These are phyloP conservation scores for Synanceia verrucosa DNA, from an alignment of 2,797 vertebrate genomes.

Conservation along the genomic window DNA sequence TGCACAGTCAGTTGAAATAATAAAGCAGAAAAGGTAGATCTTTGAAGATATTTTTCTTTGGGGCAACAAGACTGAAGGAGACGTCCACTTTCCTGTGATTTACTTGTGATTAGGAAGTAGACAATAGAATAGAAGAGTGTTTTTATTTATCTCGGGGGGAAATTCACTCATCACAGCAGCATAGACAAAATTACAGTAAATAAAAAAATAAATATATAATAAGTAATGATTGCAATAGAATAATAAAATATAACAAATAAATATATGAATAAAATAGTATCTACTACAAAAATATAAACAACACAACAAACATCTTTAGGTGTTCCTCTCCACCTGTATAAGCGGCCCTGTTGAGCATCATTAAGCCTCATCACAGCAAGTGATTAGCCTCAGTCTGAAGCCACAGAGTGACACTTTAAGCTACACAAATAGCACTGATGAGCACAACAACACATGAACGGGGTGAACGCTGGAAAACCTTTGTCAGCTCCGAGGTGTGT, in stretches of 20 bases:
- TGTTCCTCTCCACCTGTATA: constrained; percentile 1
- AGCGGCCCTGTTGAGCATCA: constrained; percentile 45
- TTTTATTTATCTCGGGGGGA: too few relatives aligned
- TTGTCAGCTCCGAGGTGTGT: neutral
- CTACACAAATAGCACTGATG: constrained; percentile 11
- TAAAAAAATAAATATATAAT: too few relatives aligned
- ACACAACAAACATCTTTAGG: neutral
- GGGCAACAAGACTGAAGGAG: neutral
- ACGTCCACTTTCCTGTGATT: neutral
- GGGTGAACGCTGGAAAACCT: neutral
- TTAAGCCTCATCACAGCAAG: constrained; percentile 57
- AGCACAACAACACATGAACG: constrained; percentile 1
- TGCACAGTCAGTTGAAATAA: too few relatives aligned
- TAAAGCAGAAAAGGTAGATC: neutral
- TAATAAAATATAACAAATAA: too few relatives aligned
- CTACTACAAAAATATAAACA: neutral
- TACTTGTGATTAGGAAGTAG: neutral
- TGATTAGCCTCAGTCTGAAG: constrained; percentile 30
- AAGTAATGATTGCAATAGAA: too few relatives aligned
- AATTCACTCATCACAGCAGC: too few relatives aligned
- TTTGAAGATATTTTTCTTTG: neutral
- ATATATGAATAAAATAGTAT: too few relatives aligned
- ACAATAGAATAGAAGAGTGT: too few relatives aligned
- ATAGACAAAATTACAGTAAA: too few relatives aligned
- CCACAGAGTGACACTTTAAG: constrained; percentile 7